These are phyloP conservation scores for Apamea sordens DNA, from an alignment of 2,888 invertebrate genomes.

Conservation along the genomic window DNA sequence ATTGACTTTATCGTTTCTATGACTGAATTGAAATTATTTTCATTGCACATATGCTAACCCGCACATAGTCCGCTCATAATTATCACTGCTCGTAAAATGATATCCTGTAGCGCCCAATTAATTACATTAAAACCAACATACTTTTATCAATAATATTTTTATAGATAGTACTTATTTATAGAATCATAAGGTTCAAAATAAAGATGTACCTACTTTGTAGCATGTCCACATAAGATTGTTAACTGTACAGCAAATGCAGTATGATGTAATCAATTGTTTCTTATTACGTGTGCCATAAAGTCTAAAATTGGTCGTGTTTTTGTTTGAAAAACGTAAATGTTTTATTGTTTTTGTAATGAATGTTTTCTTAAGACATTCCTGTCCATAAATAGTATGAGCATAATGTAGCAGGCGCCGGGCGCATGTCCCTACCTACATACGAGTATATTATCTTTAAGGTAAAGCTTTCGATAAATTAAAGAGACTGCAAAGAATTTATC, in stretches of 20 bases:
- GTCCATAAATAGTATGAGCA: slow-evolving; percentile 85
- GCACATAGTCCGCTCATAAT: slow-evolving; percentile 68
- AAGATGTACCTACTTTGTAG: slow-evolving; percentile 21
- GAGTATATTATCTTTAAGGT: slow-evolving; percentile 44
- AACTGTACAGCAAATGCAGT: slow-evolving; percentile 45
- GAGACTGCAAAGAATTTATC: slow-evolving; percentile 45
- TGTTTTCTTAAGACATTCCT: slow-evolving; percentile 88
- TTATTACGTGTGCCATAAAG: slow-evolving; percentile 63
- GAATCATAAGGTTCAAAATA: slow-evolving; percentile 67
- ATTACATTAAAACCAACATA: slow-evolving; percentile 70
- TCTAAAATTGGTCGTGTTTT: slow-evolving; percentile 60
- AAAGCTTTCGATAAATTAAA: slow-evolving; percentile 54
- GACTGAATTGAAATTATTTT: slow-evolving; percentile 59
- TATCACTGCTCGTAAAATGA: slow-evolving; percentile 75
- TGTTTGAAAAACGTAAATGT: slow-evolving; percentile 63
- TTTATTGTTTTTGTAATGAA: slow-evolving; percentile 73
- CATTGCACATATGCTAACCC: slow-evolving; percentile 55
- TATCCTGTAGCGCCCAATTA: slow-evolving; percentile 77
- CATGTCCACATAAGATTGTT: slow-evolving; percentile 38
- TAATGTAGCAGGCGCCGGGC: slow-evolving; percentile 75
- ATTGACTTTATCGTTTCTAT: slow-evolving; percentile 41
- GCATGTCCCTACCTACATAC: slow-evolving; percentile 47
- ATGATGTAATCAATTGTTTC: slow-evolving; percentile 59
- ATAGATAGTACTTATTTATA: slow-evolving; percentile 27
- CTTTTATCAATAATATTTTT: slow-evolving; percentile 1